Evolutionary conservation across 1,140 invertebrate species (phyloP).

Genomic region (Drosophila bipectinata): DNA sequence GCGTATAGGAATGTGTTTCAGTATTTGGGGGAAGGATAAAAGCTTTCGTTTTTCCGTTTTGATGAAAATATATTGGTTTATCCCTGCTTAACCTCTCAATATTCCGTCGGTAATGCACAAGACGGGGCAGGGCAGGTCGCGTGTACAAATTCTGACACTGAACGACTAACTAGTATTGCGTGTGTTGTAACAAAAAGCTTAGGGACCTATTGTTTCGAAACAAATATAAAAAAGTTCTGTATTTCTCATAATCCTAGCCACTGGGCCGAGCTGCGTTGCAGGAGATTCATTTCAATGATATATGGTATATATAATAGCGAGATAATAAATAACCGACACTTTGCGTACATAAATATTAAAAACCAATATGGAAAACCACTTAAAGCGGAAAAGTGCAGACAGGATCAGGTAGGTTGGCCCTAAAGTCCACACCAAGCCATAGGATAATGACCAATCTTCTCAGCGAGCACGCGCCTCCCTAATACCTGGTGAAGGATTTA

Average conservation of each 20-base stretch:
- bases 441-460: slow-evolving; percentile 14
- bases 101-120: background rate
- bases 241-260: background rate
- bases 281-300: background rate
- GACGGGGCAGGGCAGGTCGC: background rate
- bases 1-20: slow-evolving; percentile 34
- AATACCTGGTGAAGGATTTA: slow-evolving; percentile 55
- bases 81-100: background rate
- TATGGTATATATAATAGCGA: too few species aligned
- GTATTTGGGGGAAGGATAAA: background rate
- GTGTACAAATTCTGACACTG: background rate
- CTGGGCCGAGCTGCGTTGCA: background rate
- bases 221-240: too few species aligned
- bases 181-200: background rate
- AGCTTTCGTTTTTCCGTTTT: background rate
- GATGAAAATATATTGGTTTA: slow-evolving; percentile 33
- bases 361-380: slow-evolving; percentile 29
- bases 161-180: background rate
- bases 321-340: too few species aligned
- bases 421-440: slow-evolving; percentile 15
- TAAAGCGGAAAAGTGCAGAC: slow-evolving; percentile 14
- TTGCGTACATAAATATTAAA: background rate
- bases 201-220: too few species aligned
- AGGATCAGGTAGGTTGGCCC: slow-evolving; percentile 8
- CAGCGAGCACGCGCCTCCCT: slow-evolving; percentile 28